Conservation (phyloP, 2,888 invertebrate species). For the Eucera pruinosa region DNA sequence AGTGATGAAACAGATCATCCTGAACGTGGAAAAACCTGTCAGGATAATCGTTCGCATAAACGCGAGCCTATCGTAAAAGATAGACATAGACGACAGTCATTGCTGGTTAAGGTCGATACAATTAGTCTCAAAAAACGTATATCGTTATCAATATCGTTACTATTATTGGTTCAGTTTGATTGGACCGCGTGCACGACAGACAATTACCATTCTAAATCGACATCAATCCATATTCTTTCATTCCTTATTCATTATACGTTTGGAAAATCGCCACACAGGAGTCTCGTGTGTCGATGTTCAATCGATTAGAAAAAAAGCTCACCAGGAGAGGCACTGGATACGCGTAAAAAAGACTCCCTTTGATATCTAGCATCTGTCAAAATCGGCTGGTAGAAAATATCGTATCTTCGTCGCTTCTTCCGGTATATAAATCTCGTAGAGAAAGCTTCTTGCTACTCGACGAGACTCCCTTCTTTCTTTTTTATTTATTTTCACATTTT, state of each 20-base stretch:
- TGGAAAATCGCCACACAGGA: conserved; percentile 2
- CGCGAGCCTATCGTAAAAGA: conserved; percentile 46
- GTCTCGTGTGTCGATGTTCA: conserved; percentile 38
- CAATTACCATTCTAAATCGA: conserved; percentile 53
- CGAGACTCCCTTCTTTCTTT: conserved; percentile 31
- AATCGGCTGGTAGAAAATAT: conserved; percentile 60
- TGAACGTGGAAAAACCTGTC: conserved; percentile 23
- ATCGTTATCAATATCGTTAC: conserved; percentile 49
- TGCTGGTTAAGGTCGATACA: conserved; percentile 59
- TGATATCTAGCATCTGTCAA: conserved; percentile 38
- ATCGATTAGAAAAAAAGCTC: conserved; percentile 36
- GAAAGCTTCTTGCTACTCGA: conserved; percentile 28
- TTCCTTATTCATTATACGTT: background rate
- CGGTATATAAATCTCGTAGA: conserved; percentile 20
- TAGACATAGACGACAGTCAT: conserved; percentile 24
- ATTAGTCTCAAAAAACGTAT: conserved; percentile 61
- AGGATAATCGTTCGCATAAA: conserved; percentile 33
- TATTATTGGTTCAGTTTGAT: conserved; percentile 72
- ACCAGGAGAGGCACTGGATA: conserved; percentile 41
- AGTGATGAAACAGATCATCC: conserved; percentile 21
- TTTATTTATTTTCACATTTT: background rate
- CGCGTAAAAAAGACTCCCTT: conserved; percentile 26
- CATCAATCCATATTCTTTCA: conserved; percentile 2
- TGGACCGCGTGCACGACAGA: conserved; percentile 59
- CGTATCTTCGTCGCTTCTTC: conserved; percentile 23